These are phyloP conservation scores for Poeciliopsis infans DNA, from an alignment of 2,797 vertebrate species.

Conservation along the genomic window DNA sequence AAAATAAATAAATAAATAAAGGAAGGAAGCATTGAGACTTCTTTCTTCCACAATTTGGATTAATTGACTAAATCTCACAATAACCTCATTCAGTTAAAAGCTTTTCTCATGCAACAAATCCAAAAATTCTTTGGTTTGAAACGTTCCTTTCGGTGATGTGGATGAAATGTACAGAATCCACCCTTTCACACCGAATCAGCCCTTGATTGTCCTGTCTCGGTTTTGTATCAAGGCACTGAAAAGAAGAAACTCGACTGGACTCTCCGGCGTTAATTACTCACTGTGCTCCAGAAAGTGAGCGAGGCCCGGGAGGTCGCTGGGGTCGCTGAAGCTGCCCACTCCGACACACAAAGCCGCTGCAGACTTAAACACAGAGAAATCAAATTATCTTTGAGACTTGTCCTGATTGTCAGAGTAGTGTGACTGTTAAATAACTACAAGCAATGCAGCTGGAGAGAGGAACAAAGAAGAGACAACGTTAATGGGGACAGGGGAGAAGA, in stretches of 20 bases:
- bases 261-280: slow-evolving; percentile 75
- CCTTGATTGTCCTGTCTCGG: not conserved
- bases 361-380: slow-evolving; percentile 80
- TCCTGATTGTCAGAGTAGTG: not conserved
- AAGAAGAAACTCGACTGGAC: slow-evolving; percentile 7
- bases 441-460: not conserved
- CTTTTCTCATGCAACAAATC: not conserved
- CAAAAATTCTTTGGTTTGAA: not conserved
- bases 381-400: slow-evolving; percentile 8
- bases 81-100: not conserved
- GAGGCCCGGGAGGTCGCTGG: slow-evolving; percentile 92
- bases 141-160: not conserved
- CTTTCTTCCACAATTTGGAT: not conserved
- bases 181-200: not conserved
- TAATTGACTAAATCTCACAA: not conserved
- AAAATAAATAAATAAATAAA: not conserved
- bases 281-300: slow-evolving; percentile 99
- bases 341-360: slow-evolving; percentile 94
- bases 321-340: slow-evolving; percentile 96
- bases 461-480: not conserved
- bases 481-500: not conserved
- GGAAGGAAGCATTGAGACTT: not conserved
- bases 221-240: not conserved
- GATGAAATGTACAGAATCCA: not conserved
- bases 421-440: not conserved